Evolutionary conservation across 92 coral and sea anemone species (phyloP), one percentile per base, ranked within the genome.

Genomic region (Palythoa grandis): DNA sequence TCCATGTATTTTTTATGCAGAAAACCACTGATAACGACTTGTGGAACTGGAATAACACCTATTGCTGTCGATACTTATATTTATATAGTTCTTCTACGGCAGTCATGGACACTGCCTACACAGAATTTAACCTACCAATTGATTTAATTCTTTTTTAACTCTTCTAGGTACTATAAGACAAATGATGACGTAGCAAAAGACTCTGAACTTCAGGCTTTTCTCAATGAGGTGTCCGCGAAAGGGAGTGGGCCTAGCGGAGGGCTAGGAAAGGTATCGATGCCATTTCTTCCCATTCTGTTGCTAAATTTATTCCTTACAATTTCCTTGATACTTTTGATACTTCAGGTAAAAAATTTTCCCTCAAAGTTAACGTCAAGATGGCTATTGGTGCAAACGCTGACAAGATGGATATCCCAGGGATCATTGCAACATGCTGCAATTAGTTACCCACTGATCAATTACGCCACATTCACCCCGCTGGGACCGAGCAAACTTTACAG

Each of bases 201-300:
- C 80, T 72, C 39, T 68, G 92, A 90, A 63, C 77, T 90, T n/a
- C 92, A 90, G 47, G 85, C 86, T 37, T 90, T 86, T 67, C 78
- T 90, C 71, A 90, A 86, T 14, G 92, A 90, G 58, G 87, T 90
- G 23, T 90, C 92, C 14, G 87, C 90, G 11, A 84, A 90, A 12
- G 92, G 92, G 15, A 73, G 4, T 1, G 90, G 92, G 5, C 20
- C 57, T 6, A 66, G 82, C 3, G 90, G 92, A 48, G 92, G 87
- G 3, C 72, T 82, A n/a, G 92, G 92, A 80, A 79, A 82, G 70
- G 92, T 89, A 89, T 6, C 23, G 13, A 2, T 57, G 66, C 39
- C 13, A 76, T 20, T 22, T 54, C 7, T 5, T 74, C 22, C 40
- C 50, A 77, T 17, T 15, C 56, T 25, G 14, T 29, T 4, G 66